Evolutionary conservation across 2,113 vertebrate species (phyloP), one percentile per base, ranked within the genome.

Genomic region (Gambusia holbrooki): DNA sequence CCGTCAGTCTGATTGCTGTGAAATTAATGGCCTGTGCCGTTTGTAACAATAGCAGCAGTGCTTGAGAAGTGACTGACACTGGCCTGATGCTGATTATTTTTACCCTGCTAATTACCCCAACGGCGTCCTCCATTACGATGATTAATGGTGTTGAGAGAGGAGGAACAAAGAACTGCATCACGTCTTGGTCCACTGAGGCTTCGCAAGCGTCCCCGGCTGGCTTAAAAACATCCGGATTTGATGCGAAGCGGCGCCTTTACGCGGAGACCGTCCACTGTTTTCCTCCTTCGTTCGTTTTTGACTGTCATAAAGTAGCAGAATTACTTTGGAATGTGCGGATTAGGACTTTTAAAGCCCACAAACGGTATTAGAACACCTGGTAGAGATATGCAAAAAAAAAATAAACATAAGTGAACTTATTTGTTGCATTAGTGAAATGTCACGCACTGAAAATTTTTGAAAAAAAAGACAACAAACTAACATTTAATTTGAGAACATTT

Each of bases 31-130:
- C 71, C 81, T 87, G 73, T 71, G 84, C 81, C 45, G 66, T 77
- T 72, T 77, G 74, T 82, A 48, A 78, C 69, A 32, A 67, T 76
- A 84, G 85, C 83, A 82, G 74, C 77, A 28, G 69, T 80, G 77
- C 69, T 74, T 84, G 87, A 93, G 88, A 82, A 87, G 65, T 64
- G 60, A 70, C 70, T 82, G 81, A 88, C 84, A 71, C 70, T 22
- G 40, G 61, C 72, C 74, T 69, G 58, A 86, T 84, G 82, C 82
- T 81, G 80, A 84, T 86, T 87, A 87, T 90, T 85, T 89, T 87
- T 89, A 71, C 87, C 86, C 73, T 81, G 74, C 81, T 91, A 92
- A 92, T 93, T 90, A 84, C 77, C 80, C 77, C 60, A 74, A 86
- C n/a, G 79, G 86, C 89, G 71, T 77, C 71, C 58, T 80, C 84